Evolutionary conservation across 2,888 invertebrate genomes (phyloP), one percentile per base, ranked within the genome.

Genomic region (Tinea pellionella): DNA sequence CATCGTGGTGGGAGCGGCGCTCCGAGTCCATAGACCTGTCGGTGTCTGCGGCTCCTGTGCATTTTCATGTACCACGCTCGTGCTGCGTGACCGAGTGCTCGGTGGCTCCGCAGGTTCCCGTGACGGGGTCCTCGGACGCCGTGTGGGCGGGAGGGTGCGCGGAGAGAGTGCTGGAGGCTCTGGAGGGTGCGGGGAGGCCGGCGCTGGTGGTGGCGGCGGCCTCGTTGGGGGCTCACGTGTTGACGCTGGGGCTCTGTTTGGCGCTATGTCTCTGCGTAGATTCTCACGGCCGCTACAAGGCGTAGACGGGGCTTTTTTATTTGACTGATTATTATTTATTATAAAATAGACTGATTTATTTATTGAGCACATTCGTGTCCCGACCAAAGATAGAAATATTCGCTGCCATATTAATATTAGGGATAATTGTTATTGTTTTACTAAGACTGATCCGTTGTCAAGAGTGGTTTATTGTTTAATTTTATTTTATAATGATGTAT

Each of bases 11-110:
- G 16, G 59, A 63, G 13, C 29, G 59, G 1, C 29, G n/a, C 53
- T 62, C 41, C 47, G 65, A 18, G 53, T 64, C 74, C 61, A 75
- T 83, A 9, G 82, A 83, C 70, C 75, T 84, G 62, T 77, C 78
- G 37, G 77, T 84, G 65, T 66, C 70, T 61, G 85, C 84, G 65
- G 70, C 77, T 61, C 43, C 72, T 63, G 64, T 68, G 43, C 69
- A 71, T 71, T 83, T 80, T 73, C 67, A 67, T 67, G 84, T 82
- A 72, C 85, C 84, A 18, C 66, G 69, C 18, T 80, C 81, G 7
- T 83, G 83, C 71, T 80, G 82, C 67, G 67, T 62, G 42, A 42
- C 15, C 29, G 69, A 61, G 65, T 70, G 73, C 65, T 66, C 43
- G 65, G 62, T 29, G 64, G 70, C 74, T 67, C 71, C 71, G 61